Conservation (phyloP, 2,888 invertebrate species). For the Rutpela maculata region DNA sequence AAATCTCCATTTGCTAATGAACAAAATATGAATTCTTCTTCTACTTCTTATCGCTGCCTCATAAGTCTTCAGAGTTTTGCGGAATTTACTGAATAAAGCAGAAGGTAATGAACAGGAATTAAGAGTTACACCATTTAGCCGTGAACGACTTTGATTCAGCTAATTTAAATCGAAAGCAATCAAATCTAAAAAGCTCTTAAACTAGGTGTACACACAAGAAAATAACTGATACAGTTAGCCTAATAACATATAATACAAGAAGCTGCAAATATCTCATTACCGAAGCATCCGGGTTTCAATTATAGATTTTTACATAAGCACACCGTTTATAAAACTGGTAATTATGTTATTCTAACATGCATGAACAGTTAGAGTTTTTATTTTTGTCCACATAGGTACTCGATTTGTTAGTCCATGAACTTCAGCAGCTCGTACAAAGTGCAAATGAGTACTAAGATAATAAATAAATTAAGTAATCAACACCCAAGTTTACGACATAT, state of each 20-base stretch:
- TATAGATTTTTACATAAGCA: constrained; percentile 16
- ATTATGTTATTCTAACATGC: not conserved
- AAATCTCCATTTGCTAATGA: no score
- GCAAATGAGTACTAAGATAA: no score
- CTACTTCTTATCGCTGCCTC: not conserved
- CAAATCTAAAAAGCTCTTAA: not conserved
- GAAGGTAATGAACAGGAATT: not conserved
- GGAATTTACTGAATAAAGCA: not conserved
- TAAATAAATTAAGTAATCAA: no score
- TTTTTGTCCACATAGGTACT: not conserved
- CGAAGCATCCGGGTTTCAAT: constrained; percentile 32
- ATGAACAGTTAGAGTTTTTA: constrained; percentile 16
- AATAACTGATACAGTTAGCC: constrained; percentile 37
- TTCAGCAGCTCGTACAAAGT: no score
- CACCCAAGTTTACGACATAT: no score
- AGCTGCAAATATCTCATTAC: constrained; percentile 21
- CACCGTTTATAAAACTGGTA: not conserved
- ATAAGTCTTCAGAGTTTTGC: not conserved
- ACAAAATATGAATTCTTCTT: no score
- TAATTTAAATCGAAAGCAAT: not conserved
- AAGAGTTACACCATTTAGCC: not conserved
- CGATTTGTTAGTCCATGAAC: no score
- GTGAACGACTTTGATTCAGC: not conserved
- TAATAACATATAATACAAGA: constrained; percentile 23
- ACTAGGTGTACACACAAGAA: constrained; percentile 15